A percentile compares a stretch with the other conserved stretches of the same genome.
Conservation (phyloP, 2,797 vertebrate genomes). For the Siniperca scherzeri region DNA sequence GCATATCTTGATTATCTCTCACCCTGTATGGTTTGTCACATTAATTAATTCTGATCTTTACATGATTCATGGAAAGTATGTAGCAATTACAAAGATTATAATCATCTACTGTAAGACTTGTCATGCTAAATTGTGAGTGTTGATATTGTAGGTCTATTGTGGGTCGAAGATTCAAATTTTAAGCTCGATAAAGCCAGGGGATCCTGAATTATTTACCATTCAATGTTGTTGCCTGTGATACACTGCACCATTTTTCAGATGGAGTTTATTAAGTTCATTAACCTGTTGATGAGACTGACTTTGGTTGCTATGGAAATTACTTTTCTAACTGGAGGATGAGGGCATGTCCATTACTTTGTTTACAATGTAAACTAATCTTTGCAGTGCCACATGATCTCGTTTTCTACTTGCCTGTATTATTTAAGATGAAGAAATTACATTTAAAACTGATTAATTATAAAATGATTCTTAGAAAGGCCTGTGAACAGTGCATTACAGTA, state of each 20-base stretch:
- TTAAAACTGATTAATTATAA: background rate
- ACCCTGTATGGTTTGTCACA: background rate
- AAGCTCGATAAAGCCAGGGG: background rate
- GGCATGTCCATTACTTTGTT: background rate
- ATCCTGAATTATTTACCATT: slow-evolving; percentile 23
- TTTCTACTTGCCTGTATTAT: background rate
- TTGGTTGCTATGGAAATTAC: background rate
- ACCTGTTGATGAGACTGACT: too few species aligned
- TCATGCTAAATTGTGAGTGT: background rate
- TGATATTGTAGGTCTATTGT: background rate
- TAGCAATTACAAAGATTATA: background rate
- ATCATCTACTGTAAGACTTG: background rate
- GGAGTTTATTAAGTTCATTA: slow-evolving; percentile 15
- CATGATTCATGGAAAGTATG: background rate
- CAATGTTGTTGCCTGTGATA: background rate
- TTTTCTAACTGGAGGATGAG: background rate
- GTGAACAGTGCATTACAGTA: background rate
- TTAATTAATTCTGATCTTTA: background rate
- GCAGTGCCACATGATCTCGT: background rate
- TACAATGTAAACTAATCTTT: background rate
- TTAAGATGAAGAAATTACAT: background rate
- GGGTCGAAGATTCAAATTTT: slow-evolving; percentile 11
- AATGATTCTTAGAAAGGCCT: background rate
- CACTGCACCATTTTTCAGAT: background rate
- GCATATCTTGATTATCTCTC: slow-evolving; percentile 19